These are phyloP conservation scores for Apodemus agrarius DNA, from an alignment of 2,797 vertebrate species.

Conservation along the genomic window DNA sequence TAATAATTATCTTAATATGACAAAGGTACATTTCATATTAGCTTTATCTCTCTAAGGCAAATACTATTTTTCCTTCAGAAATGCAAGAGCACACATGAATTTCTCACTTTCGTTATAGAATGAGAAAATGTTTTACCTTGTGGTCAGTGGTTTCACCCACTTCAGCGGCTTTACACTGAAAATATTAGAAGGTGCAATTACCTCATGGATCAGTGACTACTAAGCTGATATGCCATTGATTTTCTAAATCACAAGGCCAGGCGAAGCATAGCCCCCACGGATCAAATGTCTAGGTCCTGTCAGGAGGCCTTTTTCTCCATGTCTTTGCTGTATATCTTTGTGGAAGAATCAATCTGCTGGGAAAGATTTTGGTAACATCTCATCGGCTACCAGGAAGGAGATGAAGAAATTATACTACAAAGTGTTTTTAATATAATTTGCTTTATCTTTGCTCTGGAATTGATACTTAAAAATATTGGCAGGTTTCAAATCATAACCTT, in stretches of 20 bases:
- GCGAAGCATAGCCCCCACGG: conserved; percentile 64
- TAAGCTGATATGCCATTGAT: conserved; percentile 61
- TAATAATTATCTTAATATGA: conserved; percentile 13
- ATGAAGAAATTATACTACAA: not conserved
- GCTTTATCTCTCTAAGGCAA: not conserved
- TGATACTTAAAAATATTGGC: not conserved
- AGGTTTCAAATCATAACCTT: conserved; percentile 12
- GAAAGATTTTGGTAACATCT: conserved; percentile 45
- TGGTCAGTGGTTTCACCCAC: conserved; percentile 58
- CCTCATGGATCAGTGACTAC: conserved; percentile 61
- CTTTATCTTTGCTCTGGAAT: not conserved
- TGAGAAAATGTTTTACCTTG: conserved; percentile 42
- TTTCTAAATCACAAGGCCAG: conserved; percentile 65
- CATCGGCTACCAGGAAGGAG: not conserved
- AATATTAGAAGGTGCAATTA: conserved; percentile 75
- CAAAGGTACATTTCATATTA: conserved; percentile 19
- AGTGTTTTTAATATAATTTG: not conserved
- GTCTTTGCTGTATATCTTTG: not conserved
- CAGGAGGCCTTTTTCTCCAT: not conserved
- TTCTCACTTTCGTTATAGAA: conserved; percentile 65
- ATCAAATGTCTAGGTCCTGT: conserved; percentile 63
- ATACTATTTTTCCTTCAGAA: conserved; percentile 69
- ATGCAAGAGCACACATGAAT: not conserved
- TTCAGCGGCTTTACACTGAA: conserved; percentile 71
- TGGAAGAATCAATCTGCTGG: conserved; percentile 20